Evolutionary conservation across 2,888 invertebrate genomes (phyloP), one percentile per base, ranked within the genome.

Genomic region (Sphaerolaimus hirsutus): DNA sequence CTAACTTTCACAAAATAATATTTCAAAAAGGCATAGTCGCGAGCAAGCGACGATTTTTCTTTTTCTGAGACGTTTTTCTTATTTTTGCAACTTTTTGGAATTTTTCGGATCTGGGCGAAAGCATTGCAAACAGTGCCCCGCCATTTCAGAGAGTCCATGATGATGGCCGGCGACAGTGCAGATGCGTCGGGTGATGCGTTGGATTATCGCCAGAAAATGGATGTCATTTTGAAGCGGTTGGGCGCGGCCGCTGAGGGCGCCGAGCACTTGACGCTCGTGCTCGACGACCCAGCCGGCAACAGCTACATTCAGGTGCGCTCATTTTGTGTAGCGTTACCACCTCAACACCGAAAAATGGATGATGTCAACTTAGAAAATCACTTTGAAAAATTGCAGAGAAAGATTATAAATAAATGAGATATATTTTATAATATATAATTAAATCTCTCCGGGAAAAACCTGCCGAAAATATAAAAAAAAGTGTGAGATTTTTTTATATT

Each of bases 241-340:
- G 73, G 78, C 41, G 68, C 75, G 45, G 74, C 64, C 14, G 61
- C 81, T 22, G 66, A 70, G 1, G 73, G 78, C 1, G 66, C 74
- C 54, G 64, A 66, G 12, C 56, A 69, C 3, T 71, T 80, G 1
- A 84, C 84, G 0, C 54, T 97, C 1, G 64, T 91, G 2, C 67
- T 97, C 51, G 84, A 93, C 65, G 97, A 97, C 70, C 87, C 93
- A 1, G 83, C 91, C 10, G 97, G 97, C 0, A 93, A 93, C 67
- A 89, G 87, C 52, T 93, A 89, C 62, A 73, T 93, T 40, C 82
- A 84, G 70, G 73, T 72, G 24, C 7, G 2, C 12, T 32, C 12
- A 12, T 12, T 10, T 10, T 12, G 32, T 10, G 17, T 32, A 17
- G 17, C 10, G 32, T 12, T 12, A 17, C 17, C 10, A 17, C 10